These are phyloP conservation scores for Peromyscus melanophrys DNA, from an alignment of 2,797 vertebrate species.

Conservation along the genomic window DNA sequence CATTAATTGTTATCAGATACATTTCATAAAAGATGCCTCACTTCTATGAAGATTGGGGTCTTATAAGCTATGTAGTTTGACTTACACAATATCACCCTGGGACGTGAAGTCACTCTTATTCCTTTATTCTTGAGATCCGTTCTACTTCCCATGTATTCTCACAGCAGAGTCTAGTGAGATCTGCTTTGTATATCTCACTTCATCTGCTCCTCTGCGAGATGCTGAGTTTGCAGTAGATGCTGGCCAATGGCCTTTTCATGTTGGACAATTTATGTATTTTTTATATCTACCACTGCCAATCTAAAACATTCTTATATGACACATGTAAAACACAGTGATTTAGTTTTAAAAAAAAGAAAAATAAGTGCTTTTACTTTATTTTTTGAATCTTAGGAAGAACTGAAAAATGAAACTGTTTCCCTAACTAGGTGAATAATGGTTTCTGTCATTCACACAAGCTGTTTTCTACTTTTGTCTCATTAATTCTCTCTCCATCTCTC, in stretches of 20 bases:
- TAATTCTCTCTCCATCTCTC: background rate
- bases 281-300: background rate
- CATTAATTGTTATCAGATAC: background rate
- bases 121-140: background rate
- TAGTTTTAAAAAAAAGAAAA: background rate
- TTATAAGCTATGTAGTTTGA: background rate
- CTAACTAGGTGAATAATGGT: background rate
- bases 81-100: background rate
- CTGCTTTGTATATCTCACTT: background rate
- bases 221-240: conserved; percentile 8
- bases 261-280: background rate
- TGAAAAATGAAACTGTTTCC: background rate
- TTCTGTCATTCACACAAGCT: background rate
- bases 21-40: background rate
- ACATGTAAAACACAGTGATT: background rate
- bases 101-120: background rate
- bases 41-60: background rate
- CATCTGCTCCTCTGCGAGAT: background rate
- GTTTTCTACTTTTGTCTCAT: background rate
- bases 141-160: background rate
- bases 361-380: background rate
- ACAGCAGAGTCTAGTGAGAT: background rate
- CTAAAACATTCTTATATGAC: conserved; percentile 12
- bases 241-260: background rate
- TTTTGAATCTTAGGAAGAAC: background rate